Evolutionary conservation across 2,888 invertebrate species (phyloP).

Genomic region (Campopleginae sp.): DNA sequence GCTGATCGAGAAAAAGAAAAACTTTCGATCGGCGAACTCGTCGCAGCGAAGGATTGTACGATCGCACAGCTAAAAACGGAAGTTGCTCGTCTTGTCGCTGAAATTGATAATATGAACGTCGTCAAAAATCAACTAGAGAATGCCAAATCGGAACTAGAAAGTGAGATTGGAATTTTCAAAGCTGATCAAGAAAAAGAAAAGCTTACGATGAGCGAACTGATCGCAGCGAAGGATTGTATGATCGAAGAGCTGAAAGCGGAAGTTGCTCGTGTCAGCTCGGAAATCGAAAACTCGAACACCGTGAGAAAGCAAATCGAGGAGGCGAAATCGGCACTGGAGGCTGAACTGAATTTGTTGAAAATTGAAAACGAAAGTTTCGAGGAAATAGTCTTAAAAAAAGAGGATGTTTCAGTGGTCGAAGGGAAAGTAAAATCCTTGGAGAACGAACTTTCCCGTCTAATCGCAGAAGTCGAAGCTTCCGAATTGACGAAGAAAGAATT

Average conservation of each 20-base stretch:
- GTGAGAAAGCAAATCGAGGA: conserved; percentile 24
- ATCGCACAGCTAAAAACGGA: neutral
- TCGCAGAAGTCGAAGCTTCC: conserved; percentile 19
- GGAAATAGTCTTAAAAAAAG: neutral
- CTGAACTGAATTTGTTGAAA: conserved; percentile 29
- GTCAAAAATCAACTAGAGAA: neutral
- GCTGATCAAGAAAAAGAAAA: neutral
- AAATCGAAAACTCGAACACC: conserved; percentile 27
- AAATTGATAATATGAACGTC: neutral
- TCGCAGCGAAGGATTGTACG: neutral
- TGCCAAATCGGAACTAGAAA: neutral
- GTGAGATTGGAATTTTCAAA: neutral
- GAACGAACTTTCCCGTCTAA: conserved; percentile 38
- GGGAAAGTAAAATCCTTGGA: conserved; percentile 35
- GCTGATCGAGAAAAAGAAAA: neutral
- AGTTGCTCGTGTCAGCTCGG: conserved; percentile 7
- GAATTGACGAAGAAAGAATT: conserved; percentile 21
- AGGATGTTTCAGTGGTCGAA: neutral
- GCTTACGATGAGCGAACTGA: conserved; percentile 8
- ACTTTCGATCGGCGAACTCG: neutral
- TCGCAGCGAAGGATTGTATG: neutral
- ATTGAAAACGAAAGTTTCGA: conserved; percentile 31
- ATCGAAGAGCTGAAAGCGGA: conserved; percentile 28
- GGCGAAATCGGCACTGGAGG: conserved; percentile 39
- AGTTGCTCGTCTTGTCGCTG: neutral